Evolutionary conservation across 2,797 vertebrate genomes (phyloP).

Genomic region (Pseudocheirus occidentalis): DNA sequence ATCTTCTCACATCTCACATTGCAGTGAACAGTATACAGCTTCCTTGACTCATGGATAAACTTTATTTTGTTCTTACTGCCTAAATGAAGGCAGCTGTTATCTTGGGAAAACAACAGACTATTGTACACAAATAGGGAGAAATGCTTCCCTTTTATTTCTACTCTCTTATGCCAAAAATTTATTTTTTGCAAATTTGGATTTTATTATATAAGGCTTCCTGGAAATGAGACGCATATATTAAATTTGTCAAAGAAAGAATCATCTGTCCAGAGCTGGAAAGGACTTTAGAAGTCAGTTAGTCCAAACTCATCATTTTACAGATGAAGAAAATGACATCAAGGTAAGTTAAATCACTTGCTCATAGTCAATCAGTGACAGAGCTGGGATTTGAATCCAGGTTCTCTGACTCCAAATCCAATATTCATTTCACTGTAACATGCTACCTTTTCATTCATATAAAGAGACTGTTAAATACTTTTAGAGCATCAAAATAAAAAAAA

Average conservation of each 20-base stretch:
- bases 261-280: background rate
- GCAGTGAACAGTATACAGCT: background rate
- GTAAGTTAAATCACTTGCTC: background rate
- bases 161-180: background rate
- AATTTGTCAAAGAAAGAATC: background rate
- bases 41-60: background rate
- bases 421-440: background rate
- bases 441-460: background rate
- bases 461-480: background rate
- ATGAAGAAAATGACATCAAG: background rate
- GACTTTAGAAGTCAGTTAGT: background rate
- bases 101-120: background rate
- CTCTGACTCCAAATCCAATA: background rate
- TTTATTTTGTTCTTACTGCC: background rate
- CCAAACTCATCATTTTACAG: background rate
- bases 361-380: background rate
- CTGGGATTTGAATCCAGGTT: background rate
- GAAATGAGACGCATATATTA: background rate
- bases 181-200: background rate
- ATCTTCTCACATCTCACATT: background rate
- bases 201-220: background rate
- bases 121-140: background rate
- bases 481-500: background rate
- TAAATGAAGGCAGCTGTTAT: background rate
- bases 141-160: background rate